Evolutionary conservation across 2,888 invertebrate species (phyloP).

Genomic region (Halictus quadricinctus): DNA sequence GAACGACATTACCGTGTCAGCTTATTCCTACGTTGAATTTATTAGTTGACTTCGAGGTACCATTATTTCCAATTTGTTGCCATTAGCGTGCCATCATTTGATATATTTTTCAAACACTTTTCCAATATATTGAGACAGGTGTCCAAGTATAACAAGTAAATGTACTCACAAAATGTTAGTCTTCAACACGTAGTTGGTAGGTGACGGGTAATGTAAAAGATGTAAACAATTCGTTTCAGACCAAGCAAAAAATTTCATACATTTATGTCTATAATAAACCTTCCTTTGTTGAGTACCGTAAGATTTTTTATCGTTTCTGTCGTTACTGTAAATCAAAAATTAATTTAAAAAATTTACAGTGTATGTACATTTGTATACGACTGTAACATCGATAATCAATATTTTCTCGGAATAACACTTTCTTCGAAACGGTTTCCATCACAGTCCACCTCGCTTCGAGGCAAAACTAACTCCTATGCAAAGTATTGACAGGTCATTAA

Average conservation of each 20-base stretch:
- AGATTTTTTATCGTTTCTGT: too few relatives aligned
- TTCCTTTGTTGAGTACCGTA: neutral
- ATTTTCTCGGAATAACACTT: neutral
- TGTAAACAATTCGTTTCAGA: neutral
- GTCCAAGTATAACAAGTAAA: neutral
- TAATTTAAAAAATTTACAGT: too few relatives aligned
- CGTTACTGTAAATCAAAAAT: too few relatives aligned
- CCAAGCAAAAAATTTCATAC: too few relatives aligned
- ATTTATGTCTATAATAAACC: neutral
- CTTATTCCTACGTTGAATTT: neutral
- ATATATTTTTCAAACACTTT: neutral
- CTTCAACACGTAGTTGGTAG: neutral
- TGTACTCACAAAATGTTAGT: neutral
- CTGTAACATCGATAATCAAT: neutral
- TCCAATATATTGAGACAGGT: too few relatives aligned
- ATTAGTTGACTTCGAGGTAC: neutral
- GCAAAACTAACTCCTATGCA: neutral
- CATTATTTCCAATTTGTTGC: neutral
- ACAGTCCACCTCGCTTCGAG: neutral
- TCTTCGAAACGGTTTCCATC: neutral
- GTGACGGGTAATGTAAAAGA: neutral
- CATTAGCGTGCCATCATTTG: neutral
- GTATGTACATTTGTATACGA: neutral
- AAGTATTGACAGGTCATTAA: neutral
- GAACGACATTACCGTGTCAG: neutral